Conservation (phyloP, 2,797 vertebrate species). For the Knipowitschia caucasica region DNA sequence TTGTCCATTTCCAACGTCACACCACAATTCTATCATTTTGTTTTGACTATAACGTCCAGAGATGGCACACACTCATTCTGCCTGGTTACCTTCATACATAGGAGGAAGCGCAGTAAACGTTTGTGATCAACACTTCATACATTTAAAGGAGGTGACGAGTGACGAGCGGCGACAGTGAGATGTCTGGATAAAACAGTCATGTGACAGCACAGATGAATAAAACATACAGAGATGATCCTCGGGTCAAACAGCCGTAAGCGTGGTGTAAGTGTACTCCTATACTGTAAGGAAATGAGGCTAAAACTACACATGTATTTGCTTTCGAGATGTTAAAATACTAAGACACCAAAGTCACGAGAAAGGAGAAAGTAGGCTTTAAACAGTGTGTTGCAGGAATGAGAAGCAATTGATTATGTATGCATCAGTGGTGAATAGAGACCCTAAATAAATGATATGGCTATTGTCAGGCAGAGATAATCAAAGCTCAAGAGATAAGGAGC, state of each 20-base stretch:
- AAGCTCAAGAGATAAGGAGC: constrained; percentile 8
- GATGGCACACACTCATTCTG: constrained; percentile 55
- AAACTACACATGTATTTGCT: constrained; percentile 15
- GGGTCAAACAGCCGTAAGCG: constrained; percentile 53
- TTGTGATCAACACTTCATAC: constrained; percentile 35
- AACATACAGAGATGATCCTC: constrained; percentile 48
- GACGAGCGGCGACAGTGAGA: constrained; percentile 19
- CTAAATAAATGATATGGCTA: constrained; percentile 46
- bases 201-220: constrained; percentile 58
- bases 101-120: constrained; percentile 49
- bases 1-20: constrained; percentile 45
- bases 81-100: constrained; percentile 64
- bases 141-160: constrained; percentile 26
- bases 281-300: constrained; percentile 47
- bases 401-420: constrained; percentile 54
- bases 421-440: constrained; percentile 35
- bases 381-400: constrained; percentile 40
- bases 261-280: constrained; percentile 33
- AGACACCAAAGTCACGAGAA: constrained; percentile 16
- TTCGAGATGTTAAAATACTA: constrained; percentile 22
- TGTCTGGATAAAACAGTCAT: constrained; percentile 50
- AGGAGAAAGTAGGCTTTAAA: constrained; percentile 10
- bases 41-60: constrained; percentile 49
- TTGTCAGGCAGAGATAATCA: constrained; percentile 15
- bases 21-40: constrained; percentile 49